Base-by-base conservation (phyloP, 2,113 vertebrate genomes). In the Halcyon malimbica region DNA sequence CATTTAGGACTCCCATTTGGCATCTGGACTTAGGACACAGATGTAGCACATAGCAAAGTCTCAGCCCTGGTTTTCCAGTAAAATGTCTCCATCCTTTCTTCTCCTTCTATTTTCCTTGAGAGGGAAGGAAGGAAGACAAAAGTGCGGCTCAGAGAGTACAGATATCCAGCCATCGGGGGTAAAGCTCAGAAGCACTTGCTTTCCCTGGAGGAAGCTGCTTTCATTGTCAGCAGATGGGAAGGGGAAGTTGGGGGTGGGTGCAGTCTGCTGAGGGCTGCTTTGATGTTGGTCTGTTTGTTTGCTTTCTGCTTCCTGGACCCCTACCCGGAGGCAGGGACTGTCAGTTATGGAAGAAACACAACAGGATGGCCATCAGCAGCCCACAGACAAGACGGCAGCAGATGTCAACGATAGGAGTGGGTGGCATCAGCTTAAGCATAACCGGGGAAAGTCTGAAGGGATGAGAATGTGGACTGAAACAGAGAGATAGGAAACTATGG, bases 211-310 rank as follows among this genome's bases (percentile, higher is more conserved):
- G 81, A 94, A 96, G 28, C 59, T 85, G n/a, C 41, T 59, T 76
- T 90, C 91, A 76, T 76, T 74, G 89, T 85, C 74, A 91, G n/a
- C 80, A 96, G 77, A 87, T 95, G 83, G 29, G 70, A 92, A 84
- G 28, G 46, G 90, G 65, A 95, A 95, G 57, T 1, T 18, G 65
- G 46, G 46, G 46, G 46, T 46, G 64, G 50, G 12, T 10, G 25
- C 20, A 73, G 51, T 21, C 14, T 48, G 18, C 28, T 0, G 3
- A 89, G 16, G 20, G 19, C 35, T 85, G 60, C 76, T 96, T 96
- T 95, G 89, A 91, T 82, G 81, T 89, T 67, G n/a, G 39, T 33
- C 41, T 91, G 35, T 62, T 76, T 90, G 64, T 90, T 96, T 89
- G 39, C 77, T 78, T 87, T 74, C 62, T 91, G 42, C 53, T 96